Conservation (phyloP, 23 tunicate genomes). For the Oikopleura dioica region DNA sequence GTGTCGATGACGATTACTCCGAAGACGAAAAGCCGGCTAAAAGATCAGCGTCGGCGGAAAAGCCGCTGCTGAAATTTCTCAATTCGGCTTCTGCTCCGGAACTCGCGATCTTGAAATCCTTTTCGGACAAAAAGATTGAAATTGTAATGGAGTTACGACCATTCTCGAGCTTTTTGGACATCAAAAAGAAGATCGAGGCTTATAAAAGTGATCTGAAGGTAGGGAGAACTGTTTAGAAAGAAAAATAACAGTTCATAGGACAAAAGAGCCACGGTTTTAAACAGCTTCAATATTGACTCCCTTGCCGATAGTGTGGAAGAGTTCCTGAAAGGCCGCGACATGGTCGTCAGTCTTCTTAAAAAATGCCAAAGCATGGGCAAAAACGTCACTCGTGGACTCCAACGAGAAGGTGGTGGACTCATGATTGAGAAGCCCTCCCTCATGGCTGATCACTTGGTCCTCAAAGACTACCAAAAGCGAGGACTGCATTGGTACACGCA, state of each 20-base stretch:
- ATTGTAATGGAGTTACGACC: background rate
- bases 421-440: background rate
- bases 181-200: background rate
- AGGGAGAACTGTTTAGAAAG: too few species aligned
- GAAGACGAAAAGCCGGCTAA: background rate
- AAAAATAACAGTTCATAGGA: too few species aligned
- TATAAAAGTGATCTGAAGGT: too few species aligned
- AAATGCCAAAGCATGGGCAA: background rate
- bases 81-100: background rate
- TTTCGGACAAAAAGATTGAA: background rate
- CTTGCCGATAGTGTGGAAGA: background rate
- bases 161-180: background rate
- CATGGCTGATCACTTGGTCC: background rate
- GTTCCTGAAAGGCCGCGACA: background rate
- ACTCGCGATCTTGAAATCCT: background rate
- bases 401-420: background rate
- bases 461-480: constrained; percentile 69
- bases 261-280: too few species aligned
- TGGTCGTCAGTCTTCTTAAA: background rate
- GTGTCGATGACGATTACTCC: background rate
- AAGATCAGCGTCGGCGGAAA: background rate
- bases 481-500: constrained; percentile 76
- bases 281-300: constrained; percentile 4
- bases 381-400: background rate
- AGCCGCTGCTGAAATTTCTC: background rate